Evolutionary conservation across 2,888 invertebrate species (phyloP).

Genomic region (Electrophaes corylata): DNA sequence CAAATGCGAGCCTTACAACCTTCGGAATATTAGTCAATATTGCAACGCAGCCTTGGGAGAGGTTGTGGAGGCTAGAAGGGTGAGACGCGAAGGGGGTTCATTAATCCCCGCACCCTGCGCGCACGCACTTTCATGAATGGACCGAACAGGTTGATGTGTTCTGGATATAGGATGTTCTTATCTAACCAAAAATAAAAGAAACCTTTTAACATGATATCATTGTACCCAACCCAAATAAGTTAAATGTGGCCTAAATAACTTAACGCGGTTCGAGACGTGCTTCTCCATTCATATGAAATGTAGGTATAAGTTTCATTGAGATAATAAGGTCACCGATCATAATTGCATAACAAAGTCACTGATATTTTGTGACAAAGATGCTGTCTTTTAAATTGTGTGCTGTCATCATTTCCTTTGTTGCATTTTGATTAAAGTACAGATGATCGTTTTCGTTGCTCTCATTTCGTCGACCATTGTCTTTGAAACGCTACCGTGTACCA

Average conservation of each 20-base stretch:
- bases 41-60: constrained; percentile 40
- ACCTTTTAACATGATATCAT: constrained; percentile 27
- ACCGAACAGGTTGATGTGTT: constrained; percentile 83
- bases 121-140: constrained; percentile 85
- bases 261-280: constrained; percentile 33
- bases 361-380: constrained; percentile 47
- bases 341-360: constrained; percentile 59
- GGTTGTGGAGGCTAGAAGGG: constrained; percentile 65
- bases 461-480: constrained; percentile 47
- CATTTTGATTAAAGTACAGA: constrained; percentile 52
- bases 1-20: constrained; percentile 43
- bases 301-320: constrained; percentile 34
- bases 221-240: constrained; percentile 17
- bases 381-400: constrained; percentile 54
- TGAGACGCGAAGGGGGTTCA: constrained; percentile 73
- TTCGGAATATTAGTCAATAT: constrained; percentile 49
- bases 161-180: constrained; percentile 64
- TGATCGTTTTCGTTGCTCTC: constrained; percentile 55
- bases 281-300: constrained; percentile 39
- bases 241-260: constrained; percentile 23
- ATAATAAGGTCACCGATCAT: constrained; percentile 52
- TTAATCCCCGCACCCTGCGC: constrained; percentile 84
- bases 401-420: constrained; percentile 74
- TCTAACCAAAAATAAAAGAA: constrained; percentile 36
- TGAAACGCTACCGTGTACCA: constrained; percentile 13